Evolutionary conservation across 2,797 vertebrate genomes (phyloP).

Genomic region (Myotis vivesi): DNA sequence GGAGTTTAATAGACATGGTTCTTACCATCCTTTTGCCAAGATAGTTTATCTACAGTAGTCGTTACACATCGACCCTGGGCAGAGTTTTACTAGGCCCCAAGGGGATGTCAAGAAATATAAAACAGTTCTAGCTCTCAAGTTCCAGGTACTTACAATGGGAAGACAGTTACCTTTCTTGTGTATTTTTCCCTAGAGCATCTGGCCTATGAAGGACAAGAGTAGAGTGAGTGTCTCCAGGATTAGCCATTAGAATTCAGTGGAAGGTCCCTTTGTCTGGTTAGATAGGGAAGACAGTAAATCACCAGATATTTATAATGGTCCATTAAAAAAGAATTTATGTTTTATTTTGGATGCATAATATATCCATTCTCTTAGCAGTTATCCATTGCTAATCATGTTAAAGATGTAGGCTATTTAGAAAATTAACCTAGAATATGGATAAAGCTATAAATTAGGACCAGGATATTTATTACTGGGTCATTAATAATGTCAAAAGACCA

Average conservation of each 20-base stretch:
- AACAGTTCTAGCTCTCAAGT: neutral
- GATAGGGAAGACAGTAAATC: constrained; percentile 14
- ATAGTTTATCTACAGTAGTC: neutral
- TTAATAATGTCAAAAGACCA: constrained; percentile 16
- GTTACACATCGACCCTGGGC: neutral
- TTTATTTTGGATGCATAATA: constrained; percentile 39
- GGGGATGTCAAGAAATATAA: neutral
- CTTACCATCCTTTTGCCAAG: neutral
- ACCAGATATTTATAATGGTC: neutral
- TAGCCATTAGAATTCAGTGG: constrained; percentile 11
- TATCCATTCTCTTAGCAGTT: constrained; percentile 3
- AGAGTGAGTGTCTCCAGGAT: neutral
- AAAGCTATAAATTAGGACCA: neutral
- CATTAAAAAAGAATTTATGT: constrained; percentile 15
- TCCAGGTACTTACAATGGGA: neutral
- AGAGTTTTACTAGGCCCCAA: neutral
- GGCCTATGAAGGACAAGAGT: neutral
- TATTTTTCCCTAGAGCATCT: neutral
- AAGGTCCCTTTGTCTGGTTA: neutral
- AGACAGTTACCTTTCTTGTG: neutral
- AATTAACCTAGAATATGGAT: constrained; percentile 40
- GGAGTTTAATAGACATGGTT: neutral
- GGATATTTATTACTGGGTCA: neutral
- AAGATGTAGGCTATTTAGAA: constrained; percentile 18
- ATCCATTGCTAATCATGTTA: constrained; percentile 43